These are phyloP conservation scores for Dreissena rostriformis DNA, from an alignment of 1,140 invertebrate genomes.

Conservation along the genomic window DNA sequence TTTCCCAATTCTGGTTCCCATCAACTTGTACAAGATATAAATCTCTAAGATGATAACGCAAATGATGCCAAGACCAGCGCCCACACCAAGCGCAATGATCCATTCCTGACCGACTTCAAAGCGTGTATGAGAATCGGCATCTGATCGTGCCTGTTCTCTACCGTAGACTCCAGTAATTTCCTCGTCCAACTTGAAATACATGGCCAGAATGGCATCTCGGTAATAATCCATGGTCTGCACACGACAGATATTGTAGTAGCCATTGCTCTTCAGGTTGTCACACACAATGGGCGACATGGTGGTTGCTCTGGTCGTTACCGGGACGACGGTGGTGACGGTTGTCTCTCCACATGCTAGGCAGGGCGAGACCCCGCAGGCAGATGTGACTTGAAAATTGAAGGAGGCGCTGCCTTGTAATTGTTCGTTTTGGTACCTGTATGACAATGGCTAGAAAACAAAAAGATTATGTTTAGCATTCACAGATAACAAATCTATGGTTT, in stretches of 20 bases:
- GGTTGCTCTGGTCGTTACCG: conserved; percentile 43
- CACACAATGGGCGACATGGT: background rate
- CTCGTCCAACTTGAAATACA: conserved; percentile 58
- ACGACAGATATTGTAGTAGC: background rate
- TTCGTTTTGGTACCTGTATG: background rate
- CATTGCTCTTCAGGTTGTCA: background rate
- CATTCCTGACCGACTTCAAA: conserved; percentile 86
- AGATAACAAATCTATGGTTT: no score
- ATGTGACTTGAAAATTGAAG: conserved; percentile 6
- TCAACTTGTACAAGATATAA: conserved; percentile 94
- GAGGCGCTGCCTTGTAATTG: no score
- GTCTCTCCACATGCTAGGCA: conserved; percentile 64
- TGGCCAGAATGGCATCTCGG: background rate
- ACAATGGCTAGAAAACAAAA: background rate
- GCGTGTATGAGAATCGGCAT: conserved; percentile 61
- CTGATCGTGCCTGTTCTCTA: background rate
- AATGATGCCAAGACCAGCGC: conserved; percentile 90
- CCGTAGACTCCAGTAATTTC: conserved; percentile 68
- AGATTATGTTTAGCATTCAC: background rate
- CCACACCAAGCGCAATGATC: conserved; percentile 91
- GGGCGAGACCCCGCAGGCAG: conserved; percentile 55
- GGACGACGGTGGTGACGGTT: background rate
- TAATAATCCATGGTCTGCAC: background rate
- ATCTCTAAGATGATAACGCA: conserved; percentile 92
- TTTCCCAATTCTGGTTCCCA: conserved; percentile 90